Evolutionary conservation across 1,140 invertebrate species (phyloP).

Genomic region (Cydia pomonella): DNA sequence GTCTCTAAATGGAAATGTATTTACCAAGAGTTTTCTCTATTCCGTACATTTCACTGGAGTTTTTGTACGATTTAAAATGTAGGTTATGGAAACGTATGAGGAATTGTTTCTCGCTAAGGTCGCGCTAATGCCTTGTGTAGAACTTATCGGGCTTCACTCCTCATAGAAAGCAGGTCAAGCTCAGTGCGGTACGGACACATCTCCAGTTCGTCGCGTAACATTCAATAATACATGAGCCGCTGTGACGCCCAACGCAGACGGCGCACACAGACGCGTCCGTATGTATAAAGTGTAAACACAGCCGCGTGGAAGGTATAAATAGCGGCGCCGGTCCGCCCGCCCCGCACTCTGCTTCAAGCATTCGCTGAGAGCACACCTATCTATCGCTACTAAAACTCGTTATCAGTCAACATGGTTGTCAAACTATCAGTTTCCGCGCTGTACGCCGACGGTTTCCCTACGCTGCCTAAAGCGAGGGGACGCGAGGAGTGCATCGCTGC

Average conservation of each 20-base stretch:
- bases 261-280: conserved; percentile 52
- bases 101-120: conserved; percentile 19
- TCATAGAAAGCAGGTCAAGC: conserved; percentile 43
- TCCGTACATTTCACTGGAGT: no score
- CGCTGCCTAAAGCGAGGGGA: conserved; percentile 56
- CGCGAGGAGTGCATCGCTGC: conserved; percentile 45
- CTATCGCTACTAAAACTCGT: neutral
- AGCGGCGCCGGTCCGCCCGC: conserved; percentile 47
- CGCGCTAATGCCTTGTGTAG: neutral
- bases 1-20: no score
- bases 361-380: conserved; percentile 54
- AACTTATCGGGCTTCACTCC: conserved; percentile 38
- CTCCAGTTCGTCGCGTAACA: conserved; percentile 20
- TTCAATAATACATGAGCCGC: conserved; percentile 34
- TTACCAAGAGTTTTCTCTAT: no score
- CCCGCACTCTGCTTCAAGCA: conserved; percentile 62
- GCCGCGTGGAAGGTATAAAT: conserved; percentile 55
- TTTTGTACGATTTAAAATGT: neutral
- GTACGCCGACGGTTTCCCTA: conserved; percentile 70
- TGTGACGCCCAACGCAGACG: conserved; percentile 57
- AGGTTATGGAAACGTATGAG: conserved; percentile 16
- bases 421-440: conserved; percentile 68
- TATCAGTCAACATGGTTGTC: conserved; percentile 62
- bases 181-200: conserved; percentile 29
- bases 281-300: neutral